phyloP scores from a whole-genome alignment of 1,140 invertebrate species.

The Drosophila kikkawai region DNA sequence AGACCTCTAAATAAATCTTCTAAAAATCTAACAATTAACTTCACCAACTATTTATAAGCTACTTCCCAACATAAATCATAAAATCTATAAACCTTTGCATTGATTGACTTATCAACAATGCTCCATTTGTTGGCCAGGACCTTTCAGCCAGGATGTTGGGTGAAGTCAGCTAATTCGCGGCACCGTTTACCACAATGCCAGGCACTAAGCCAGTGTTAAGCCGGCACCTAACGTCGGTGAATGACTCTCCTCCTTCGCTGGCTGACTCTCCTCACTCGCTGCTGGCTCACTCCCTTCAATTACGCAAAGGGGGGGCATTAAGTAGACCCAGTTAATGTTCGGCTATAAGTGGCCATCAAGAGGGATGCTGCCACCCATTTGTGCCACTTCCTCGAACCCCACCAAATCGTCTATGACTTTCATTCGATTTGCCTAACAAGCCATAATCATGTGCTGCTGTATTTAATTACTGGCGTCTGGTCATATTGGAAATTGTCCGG shows the following conservation, averaged over 20 bases:
- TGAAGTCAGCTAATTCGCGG: constrained; percentile 26
- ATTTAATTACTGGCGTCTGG: constrained; percentile 75
- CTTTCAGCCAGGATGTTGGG: background rate
- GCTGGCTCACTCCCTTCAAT: constrained; percentile 19
- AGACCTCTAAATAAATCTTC: no score
- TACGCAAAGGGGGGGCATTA: constrained; percentile 11
- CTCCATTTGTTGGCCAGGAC: background rate
- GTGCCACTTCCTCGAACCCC: constrained; percentile 4
- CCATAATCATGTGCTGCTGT: constrained; percentile 81
- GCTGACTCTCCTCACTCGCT: background rate
- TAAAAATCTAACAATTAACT: no score
- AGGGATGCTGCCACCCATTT: constrained; percentile 20
- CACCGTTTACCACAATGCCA: constrained; percentile 28
- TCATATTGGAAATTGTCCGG: constrained; percentile 65
- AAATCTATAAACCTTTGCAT: background rate
- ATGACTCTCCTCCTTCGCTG: no score
- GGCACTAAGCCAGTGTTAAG: constrained; percentile 52
- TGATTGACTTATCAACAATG: constrained; percentile 7
- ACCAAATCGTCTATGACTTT: constrained; percentile 61
- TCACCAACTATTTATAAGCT: background rate
- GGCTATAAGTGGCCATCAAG: constrained; percentile 57
- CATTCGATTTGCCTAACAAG: constrained; percentile 79
- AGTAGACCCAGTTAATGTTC: constrained; percentile 40
- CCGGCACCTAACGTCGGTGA: constrained; percentile 20
- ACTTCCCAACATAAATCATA: background rate